Conservation (phyloP, 2,888 invertebrate species). For the Volucella inanis region DNA sequence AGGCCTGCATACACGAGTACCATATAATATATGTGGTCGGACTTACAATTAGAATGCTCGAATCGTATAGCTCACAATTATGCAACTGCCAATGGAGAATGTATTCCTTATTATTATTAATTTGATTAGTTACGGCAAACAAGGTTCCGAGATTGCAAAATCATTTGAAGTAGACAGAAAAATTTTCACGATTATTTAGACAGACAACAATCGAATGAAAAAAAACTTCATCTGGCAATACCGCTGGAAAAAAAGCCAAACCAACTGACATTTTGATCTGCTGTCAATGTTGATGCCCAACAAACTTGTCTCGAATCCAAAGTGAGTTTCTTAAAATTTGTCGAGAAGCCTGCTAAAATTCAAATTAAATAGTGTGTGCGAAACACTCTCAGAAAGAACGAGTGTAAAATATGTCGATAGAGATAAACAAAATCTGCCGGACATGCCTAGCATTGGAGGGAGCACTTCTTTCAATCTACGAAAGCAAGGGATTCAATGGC, state of each 20-base stretch:
- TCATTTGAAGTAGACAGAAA: too few relatives aligned
- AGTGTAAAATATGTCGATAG: constrained; percentile 75
- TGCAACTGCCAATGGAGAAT: too few relatives aligned
- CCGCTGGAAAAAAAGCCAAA: background rate
- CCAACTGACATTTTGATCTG: constrained; percentile 1
- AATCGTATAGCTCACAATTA: too few relatives aligned
- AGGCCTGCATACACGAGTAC: too few relatives aligned
- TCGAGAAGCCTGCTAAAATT: background rate
- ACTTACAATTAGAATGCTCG: too few relatives aligned
- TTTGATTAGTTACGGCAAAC: too few relatives aligned
- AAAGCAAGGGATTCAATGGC: constrained; percentile 76
- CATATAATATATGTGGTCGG: too few relatives aligned
- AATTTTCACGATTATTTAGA: too few relatives aligned
- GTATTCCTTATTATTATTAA: too few relatives aligned
- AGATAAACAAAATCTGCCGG: constrained; percentile 81
- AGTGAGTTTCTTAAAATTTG: background rate
- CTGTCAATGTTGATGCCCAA: constrained; percentile 24
- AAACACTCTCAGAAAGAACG: background rate
- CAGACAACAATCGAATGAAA: too few relatives aligned
- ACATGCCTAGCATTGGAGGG: constrained; percentile 80
- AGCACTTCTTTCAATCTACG: constrained; percentile 80
- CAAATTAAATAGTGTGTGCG: background rate
- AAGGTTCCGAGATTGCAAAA: too few relatives aligned
- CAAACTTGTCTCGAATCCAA: background rate
- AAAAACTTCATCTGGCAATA: constrained; percentile 1